Conservation (phyloP, 2,797 vertebrate species). For the Poeciliopsis infans region DNA sequence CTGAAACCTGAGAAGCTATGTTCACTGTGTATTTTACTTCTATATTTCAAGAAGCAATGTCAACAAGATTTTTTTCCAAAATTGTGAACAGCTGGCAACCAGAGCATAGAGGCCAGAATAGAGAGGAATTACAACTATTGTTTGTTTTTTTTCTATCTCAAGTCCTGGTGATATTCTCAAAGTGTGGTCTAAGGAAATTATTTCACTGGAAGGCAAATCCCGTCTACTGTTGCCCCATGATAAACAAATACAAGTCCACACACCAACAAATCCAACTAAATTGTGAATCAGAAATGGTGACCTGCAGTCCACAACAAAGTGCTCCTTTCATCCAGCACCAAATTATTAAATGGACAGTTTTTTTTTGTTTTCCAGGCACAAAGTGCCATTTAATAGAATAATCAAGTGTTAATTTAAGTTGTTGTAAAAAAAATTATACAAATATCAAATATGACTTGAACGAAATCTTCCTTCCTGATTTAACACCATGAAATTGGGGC, state of each 20-base stretch:
- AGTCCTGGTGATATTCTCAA: not conserved
- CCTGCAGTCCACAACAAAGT: not conserved
- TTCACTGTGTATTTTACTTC: not conserved
- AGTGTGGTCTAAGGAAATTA: not conserved
- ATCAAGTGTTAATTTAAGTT: too few relatives aligned
- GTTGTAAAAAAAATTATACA: too few relatives aligned
- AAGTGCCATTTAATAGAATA: too few relatives aligned
- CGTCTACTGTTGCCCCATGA: not conserved
- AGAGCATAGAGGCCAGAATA: not conserved
- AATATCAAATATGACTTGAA: too few relatives aligned
- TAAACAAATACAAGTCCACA: not conserved
- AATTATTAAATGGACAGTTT: not conserved
- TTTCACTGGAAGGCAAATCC: not conserved
- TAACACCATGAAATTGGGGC: too few relatives aligned
- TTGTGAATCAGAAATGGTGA: not conserved
- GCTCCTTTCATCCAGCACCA: not conserved
- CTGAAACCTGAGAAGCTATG: not conserved
- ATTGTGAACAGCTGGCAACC: not conserved
- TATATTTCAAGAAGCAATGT: not conserved
- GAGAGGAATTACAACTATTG: not conserved
- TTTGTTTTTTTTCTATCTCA: not conserved
- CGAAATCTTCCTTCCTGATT: too few relatives aligned
- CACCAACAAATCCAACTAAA: not conserved
- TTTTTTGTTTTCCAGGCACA: too few relatives aligned
- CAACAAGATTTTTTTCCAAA: not conserved